Base-by-base conservation (phyloP, 2,888 invertebrate genomes). In the Pachycephus smyrnensis region DNA sequence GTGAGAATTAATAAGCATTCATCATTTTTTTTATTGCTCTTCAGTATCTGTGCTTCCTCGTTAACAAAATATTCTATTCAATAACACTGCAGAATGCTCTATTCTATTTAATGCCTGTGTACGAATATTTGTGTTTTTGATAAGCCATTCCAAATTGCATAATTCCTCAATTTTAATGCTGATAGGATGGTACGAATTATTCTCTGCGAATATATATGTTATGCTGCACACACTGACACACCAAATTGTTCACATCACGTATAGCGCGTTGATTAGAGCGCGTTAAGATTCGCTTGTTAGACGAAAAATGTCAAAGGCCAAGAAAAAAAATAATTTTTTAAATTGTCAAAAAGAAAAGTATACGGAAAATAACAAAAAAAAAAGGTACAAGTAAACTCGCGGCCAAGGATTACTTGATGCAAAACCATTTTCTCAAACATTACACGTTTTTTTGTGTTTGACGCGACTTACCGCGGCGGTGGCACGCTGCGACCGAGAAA, bases 391-490 rank as follows among this genome's bases (percentile, higher is more conserved):
- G 11, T 71, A 71, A 71, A 71, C 71, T 71, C 33, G 71, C 15
- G 15, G 75, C 68, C 77, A 79, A 80, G 75, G 78, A 84, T 82
- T 83, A 84, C 55, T 55, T 55, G 55, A 55, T 55, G 81, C 79
- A 83, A 84, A 86, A 85, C 75, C 84, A 80, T 78, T 79, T 81
- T 78, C 71, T 75, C 77, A 84, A 85, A 79, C 85, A 82, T 79
- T 83, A 78, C 69, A 75, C 75, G 76, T 55, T 55, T 55, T 9
- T 23, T 23, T 55, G 2, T 23, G 69, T 78, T 82, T 83, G 92
- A 92, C 92, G 91, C 91, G 92, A 95, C 95, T 95, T 94, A 95
- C 95, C 95, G 94, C 93, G 95, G 94, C 90, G 94, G 95, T 89
- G 94, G 94, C 92, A 94, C 92, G 94, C 95, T 95, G 93, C 89